phyloP scores from a whole-genome alignment of 1,140 invertebrate genomes.

The Idris sp. region DNA sequence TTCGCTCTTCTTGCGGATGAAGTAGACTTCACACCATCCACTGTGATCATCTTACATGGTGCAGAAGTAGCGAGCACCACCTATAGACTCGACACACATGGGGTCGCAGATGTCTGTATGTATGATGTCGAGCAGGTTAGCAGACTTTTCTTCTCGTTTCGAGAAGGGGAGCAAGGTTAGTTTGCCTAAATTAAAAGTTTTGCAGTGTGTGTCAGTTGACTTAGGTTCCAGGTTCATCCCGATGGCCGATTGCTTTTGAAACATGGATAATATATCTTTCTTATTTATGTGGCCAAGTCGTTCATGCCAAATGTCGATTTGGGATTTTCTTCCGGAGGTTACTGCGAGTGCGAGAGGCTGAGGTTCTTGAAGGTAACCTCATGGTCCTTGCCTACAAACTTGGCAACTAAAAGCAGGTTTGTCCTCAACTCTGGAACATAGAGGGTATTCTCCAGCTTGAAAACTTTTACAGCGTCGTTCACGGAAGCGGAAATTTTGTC shows the following conservation, averaged over 20 bases:
- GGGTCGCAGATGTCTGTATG: background rate
- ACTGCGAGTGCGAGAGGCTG: background rate
- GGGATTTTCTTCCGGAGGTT: background rate
- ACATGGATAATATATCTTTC: background rate
- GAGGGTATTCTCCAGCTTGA: slow-evolving; percentile 1
- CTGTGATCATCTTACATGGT: no score
- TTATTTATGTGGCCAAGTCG: slow-evolving; percentile 7
- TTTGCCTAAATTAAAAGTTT: background rate
- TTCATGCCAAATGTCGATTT: slow-evolving; percentile 1
- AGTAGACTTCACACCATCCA: background rate
- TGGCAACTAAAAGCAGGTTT: background rate
- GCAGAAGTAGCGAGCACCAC: no score
- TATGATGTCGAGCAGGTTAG: background rate
- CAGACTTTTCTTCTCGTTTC: background rate
- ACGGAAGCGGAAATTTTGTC: background rate
- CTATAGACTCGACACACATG: no score
- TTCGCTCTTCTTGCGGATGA: background rate
- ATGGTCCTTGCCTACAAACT: slow-evolving; percentile 1
- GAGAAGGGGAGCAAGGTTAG: background rate
- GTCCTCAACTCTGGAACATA: slow-evolving; percentile 1
- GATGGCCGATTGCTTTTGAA: background rate
- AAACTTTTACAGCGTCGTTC: background rate
- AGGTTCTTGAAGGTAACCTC: background rate
- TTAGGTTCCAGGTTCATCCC: background rate
- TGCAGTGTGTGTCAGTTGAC: background rate